phyloP scores from a whole-genome alignment of 2,797 vertebrate species.

The Eospalax fontanierii region DNA sequence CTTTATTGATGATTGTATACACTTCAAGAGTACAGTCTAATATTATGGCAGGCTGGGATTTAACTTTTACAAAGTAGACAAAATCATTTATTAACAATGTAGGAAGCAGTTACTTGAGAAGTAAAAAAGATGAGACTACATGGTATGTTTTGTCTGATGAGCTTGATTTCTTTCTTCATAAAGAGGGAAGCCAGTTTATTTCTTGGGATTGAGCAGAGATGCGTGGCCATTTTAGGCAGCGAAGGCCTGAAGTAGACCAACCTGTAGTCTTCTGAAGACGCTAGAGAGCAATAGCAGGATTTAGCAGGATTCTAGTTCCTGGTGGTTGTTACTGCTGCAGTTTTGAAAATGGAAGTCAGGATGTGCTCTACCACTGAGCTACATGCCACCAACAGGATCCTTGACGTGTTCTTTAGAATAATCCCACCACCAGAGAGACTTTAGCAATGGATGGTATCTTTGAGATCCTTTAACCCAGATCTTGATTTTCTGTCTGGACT shows the following conservation, averaged over 20 bases:
- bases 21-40: too few relatives aligned
- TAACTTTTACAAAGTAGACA: too few relatives aligned
- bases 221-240: not conserved
- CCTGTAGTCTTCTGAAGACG: not conserved
- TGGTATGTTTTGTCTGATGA: not conserved
- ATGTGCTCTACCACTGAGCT: not conserved
- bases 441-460: not conserved
- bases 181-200: not conserved
- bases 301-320: not conserved
- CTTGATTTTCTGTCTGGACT: not conserved
- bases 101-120: not conserved
- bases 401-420: not conserved
- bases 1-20: too few relatives aligned
- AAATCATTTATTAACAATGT: not conserved
- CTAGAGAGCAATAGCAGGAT: not conserved
- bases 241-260: not conserved
- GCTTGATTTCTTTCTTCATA: constrained; percentile 24
- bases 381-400: not conserved
- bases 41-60: too few relatives aligned
- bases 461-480: not conserved
- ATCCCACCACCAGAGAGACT: not conserved
- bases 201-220: not conserved
- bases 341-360: not conserved
- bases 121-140: not conserved
- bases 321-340: not conserved